A percentile compares a stretch with the other conserved stretches of the same genome.
These are phyloP conservation scores for Pelodiscus sinensis DNA, from an alignment of 2,113 vertebrate species.

Conservation along the genomic window DNA sequence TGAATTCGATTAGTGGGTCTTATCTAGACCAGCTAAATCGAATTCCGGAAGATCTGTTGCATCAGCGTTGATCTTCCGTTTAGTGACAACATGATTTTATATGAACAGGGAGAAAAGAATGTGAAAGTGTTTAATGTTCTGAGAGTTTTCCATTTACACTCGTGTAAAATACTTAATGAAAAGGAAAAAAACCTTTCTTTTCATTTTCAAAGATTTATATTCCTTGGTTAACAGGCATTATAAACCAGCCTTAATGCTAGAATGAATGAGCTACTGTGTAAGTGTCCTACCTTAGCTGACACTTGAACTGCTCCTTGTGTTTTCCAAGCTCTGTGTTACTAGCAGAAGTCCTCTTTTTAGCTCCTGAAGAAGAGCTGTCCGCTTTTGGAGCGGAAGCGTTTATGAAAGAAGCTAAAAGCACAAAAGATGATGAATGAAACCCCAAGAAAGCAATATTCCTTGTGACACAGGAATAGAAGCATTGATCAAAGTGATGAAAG, in stretches of 20 bases:
- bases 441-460: background rate
- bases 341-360: background rate
- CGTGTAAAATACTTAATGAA: background rate
- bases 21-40: too few species aligned
- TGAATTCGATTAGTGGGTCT: too few species aligned
- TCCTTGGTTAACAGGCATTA: background rate
- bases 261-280: fast-evolving
- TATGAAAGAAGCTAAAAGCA: background rate
- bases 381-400: background rate
- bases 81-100: too few species aligned
- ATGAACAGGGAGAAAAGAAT: background rate
- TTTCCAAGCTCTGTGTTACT: background rate
- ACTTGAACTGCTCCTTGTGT: fast-evolving
- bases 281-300: background rate
- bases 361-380: background rate
- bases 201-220: background rate
- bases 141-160: background rate
- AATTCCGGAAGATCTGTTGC: too few species aligned
- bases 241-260: background rate
- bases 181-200: background rate
- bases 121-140: background rate
- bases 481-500: background rate
- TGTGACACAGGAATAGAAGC: background rate
- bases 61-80: too few species aligned
- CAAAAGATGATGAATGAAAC: background rate